A percentile compares a stretch with the other conserved stretches of the same genome.
phyloP scores from a whole-genome alignment of 2,797 vertebrate genomes.

The Enteromius anoplus region DNA sequence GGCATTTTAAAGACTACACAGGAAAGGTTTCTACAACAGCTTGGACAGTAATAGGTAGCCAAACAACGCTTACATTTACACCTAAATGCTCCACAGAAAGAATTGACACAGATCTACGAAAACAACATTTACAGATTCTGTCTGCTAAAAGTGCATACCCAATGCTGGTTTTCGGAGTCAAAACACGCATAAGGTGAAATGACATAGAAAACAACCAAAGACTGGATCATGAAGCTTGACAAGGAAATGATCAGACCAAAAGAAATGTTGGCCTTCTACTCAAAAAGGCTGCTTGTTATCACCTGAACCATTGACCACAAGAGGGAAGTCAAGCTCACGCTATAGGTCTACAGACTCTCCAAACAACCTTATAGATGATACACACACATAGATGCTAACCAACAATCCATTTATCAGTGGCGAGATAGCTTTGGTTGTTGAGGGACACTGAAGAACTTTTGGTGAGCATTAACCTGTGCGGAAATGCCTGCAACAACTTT shows the following conservation, averaged over 20 bases:
- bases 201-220: neutral
- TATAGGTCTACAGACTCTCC: neutral
- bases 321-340: slow-evolving; percentile 40
- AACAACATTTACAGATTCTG: slow-evolving; percentile 25
- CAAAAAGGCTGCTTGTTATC: slow-evolving; percentile 18
- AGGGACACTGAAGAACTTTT: neutral
- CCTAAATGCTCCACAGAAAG: slow-evolving; percentile 11
- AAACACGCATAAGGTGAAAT: slow-evolving; percentile 4
- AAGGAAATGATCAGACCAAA: neutral
- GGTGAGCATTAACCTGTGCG: neutral
- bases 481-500: neutral
- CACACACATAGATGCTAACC: neutral
- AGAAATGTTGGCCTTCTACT: neutral
- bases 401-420: slow-evolving; percentile 22
- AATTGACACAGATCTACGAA: slow-evolving; percentile 18
- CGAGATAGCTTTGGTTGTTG: neutral
- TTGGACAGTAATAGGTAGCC: neutral
- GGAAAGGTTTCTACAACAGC: slow-evolving; percentile 11
- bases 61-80: slow-evolving; percentile 3
- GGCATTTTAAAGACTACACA: neutral
- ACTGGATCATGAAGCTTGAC: neutral
- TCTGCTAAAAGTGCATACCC: slow-evolving; percentile 30
- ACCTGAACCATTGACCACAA: slow-evolving; percentile 24
- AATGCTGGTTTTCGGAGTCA: neutral
- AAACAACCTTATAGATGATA: neutral